Evolutionary conservation across 1,140 invertebrate species (phyloP).

Genomic region (Drosophila mauritiana): DNA sequence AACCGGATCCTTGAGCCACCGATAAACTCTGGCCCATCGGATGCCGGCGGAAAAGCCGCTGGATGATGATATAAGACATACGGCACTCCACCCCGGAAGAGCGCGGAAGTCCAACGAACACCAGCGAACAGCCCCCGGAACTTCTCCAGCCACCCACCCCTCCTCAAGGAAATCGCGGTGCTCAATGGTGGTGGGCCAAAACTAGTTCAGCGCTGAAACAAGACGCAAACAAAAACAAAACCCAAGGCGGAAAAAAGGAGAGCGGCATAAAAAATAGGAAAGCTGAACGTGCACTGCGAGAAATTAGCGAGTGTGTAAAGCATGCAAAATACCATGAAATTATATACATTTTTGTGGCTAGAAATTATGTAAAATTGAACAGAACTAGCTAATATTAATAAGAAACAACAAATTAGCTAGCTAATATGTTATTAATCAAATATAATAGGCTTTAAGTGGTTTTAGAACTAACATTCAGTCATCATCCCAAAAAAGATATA

Average conservation of each 20-base stretch:
- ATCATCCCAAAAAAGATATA: too few species aligned
- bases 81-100: not conserved
- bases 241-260: slow-evolving; percentile 20
- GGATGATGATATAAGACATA: slow-evolving; percentile 43
- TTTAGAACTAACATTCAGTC: too few species aligned
- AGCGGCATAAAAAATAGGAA: slow-evolving; percentile 39
- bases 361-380: not conserved
- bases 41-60: slow-evolving; percentile 11
- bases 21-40: slow-evolving; percentile 8
- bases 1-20: slow-evolving; percentile 14
- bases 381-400: too few species aligned
- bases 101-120: not conserved
- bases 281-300: slow-evolving; percentile 12
- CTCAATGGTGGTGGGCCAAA: slow-evolving; percentile 36
- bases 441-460: too few species aligned
- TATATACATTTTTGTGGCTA: too few species aligned
- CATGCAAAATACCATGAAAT: too few species aligned
- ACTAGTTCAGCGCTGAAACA: slow-evolving; percentile 66
- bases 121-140: slow-evolving; percentile 16
- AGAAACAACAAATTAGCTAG: too few species aligned
- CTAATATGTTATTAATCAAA: too few species aligned
- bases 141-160: slow-evolving; percentile 22
- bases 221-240: slow-evolving; percentile 42
- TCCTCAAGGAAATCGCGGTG: not conserved
- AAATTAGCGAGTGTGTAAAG: not conserved